Base-by-base conservation (phyloP, 2,888 invertebrate genomes). In the Encarsia formosa region DNA sequence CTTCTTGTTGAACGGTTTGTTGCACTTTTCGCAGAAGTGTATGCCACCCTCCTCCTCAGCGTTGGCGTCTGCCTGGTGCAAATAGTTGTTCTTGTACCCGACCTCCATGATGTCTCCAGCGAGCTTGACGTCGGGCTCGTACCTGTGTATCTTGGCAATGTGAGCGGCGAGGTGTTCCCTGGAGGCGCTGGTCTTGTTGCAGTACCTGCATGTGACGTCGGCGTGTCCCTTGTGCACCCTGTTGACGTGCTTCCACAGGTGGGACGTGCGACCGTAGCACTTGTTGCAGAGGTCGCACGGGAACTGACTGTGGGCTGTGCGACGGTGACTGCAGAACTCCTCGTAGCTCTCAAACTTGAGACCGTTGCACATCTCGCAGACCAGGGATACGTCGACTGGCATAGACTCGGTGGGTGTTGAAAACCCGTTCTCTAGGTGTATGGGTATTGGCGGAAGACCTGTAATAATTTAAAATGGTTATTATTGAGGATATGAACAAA, bases 171-270 rank as follows among this genome's bases (percentile, higher is more conserved):
- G 65, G 60, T 81, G 81, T 58, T 79, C 79, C 55, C 78, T 79
- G 2, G 80, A 80, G 0, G 81, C 81, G 44, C 80, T 80, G 0
- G 81, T 81, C 61, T 81, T 80, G 55, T 77, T 70, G 60, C 82
- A 82, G 37, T 79, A 70, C 34, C 78, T 77, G 60, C 82, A 82
- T 0, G 81, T 81, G 5, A 82, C 77, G 52, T 79, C 79, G n/a
- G 77, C 77, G 63, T 82, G 80, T 13, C 79, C 79, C 62, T 76
- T 77, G 62, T 81, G 81, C 11, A 80, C 74, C 35, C 81, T 72
- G 60, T 81, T 81, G 2, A 81, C 81, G 61, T 82, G 82, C 61
- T 82, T 82, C 81, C 81, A 81, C 11, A 82, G 62, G 59, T 81
- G 81, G 9, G 81, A 81, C 20, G 80, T 81, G 11, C 81, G 69